Evolutionary conservation across 2,888 invertebrate species (phyloP), one percentile per base, ranked within the genome.

Genomic region (Platypus cylindrus): DNA sequence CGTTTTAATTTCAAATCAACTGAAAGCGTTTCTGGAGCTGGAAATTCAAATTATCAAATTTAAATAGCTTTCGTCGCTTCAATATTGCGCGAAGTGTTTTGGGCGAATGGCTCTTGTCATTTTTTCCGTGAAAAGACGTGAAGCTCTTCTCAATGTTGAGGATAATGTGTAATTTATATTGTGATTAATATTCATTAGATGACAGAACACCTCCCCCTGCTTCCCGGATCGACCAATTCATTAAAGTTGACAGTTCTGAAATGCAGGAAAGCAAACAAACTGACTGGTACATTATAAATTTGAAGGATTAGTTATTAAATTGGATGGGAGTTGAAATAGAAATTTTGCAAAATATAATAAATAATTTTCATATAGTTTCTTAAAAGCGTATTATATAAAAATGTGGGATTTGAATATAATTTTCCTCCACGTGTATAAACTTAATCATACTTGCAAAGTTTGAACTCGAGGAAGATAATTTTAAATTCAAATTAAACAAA

Each of bases 81-180:
- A 40, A 40, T 40, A 37, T 40, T 30, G 36, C 26, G 31, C n/a
- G 26, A 24, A 37, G 32, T 29, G 28, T 37, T 37, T 37, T 32
- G n/a, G 40, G 32, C 31, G 37, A 37, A 40, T 37, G 40, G 30
- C 40, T 40, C 41, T 36, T 30, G 41, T 38, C 36, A 38, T 35
- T 41, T 41, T 41, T 41, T 41, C 30, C 36, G 23, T 18, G 12
- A n/a, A n/a, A 32, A 28, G 32, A 36, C 37, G 38, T 26, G 34
- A 30, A 34, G 24, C 32, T 36, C 32, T 30, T 38, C 23, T 32
- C 27, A 30, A 41, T 36, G 35, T 33, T 30, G 29, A 35, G 41
- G 38, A 41, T 41, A 38, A 41, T 30, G 41, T 38, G 38, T 38
- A 41, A 41, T 41, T 41, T 41, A 41, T 38, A 41, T 41, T 38